Percentiles rank a stretch among this genome's conserved stretches.
Evolutionary conservation across 2,888 invertebrate genomes (phyloP).

Genomic region (Listrodromus nycthemerus): DNA sequence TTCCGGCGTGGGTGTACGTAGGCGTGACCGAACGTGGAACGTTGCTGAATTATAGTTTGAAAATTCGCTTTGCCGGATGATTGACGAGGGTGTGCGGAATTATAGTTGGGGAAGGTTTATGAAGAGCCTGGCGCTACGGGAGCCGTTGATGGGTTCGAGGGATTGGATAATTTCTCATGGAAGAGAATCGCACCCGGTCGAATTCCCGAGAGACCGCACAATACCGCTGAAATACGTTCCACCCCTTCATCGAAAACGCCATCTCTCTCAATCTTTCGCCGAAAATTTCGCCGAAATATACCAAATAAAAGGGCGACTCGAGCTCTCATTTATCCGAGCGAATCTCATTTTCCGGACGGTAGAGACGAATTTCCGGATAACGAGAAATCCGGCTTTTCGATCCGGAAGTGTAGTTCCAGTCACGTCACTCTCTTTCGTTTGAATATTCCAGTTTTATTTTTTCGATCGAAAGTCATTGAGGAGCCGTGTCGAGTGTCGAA

Average conservation of each 20-base stretch:
- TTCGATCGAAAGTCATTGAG: too few relatives aligned
- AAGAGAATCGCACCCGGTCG: conserved; percentile 58
- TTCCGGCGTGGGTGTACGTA: conserved; percentile 21
- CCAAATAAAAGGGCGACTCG: conserved; percentile 56
- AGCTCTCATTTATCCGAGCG: conserved; percentile 11
- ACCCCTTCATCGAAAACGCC: conserved; percentile 35
- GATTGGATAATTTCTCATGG: conserved; percentile 59
- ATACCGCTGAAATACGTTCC: conserved; percentile 44
- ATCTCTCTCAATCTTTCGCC: conserved; percentile 28
- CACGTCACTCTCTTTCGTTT: too few relatives aligned
- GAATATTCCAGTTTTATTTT: neutral
- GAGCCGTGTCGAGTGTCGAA: neutral
- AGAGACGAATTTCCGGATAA: too few relatives aligned
- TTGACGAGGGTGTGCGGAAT: conserved; percentile 19
- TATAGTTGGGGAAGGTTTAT: neutral
- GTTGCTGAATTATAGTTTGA: conserved; percentile 1
- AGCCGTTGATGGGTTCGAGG: conserved; percentile 20
- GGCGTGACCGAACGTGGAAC: conserved; percentile 8
- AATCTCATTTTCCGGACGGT: neutral
- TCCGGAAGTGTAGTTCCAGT: too few relatives aligned
- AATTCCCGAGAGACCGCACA: conserved; percentile 45
- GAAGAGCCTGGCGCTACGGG: neutral
- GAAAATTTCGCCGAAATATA: conserved; percentile 28
- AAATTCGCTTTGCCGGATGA: conserved; percentile 21
- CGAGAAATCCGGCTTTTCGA: too few relatives aligned